Percentiles rank a stretch among this genome's conserved stretches.
phyloP scores from a whole-genome alignment of 2,797 vertebrate species.

The Streptopelia turtur region DNA sequence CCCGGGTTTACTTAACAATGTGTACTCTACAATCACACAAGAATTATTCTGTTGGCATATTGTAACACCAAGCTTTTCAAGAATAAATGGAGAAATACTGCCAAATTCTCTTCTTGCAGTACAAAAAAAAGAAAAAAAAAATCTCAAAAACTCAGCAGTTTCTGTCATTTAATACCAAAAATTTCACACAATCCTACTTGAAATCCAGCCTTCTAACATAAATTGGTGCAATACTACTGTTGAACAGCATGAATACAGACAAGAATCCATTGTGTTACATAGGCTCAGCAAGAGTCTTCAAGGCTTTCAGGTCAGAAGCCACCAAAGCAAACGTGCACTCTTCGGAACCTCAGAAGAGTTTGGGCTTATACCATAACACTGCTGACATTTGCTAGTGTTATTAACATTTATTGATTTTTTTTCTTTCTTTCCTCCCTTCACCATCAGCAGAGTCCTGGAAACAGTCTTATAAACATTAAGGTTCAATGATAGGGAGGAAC shows the following conservation, averaged over 20 bases:
- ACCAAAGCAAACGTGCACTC: fast-evolving
- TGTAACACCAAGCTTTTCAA: not conserved
- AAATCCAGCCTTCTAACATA: not conserved
- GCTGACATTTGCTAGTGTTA: not conserved
- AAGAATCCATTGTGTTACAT: not conserved
- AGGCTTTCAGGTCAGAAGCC: not conserved
- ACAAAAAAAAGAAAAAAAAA: not conserved
- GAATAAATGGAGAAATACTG: not conserved
- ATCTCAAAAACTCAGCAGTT: not conserved
- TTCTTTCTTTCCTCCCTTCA: not conserved
- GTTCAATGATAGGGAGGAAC: not conserved
- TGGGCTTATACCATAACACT: not conserved
- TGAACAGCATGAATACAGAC: not conserved
- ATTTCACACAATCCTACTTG: not conserved
- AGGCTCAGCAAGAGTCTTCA: not conserved
- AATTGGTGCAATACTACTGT: not conserved
- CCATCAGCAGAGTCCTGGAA: not conserved
- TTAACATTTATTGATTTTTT: not conserved
- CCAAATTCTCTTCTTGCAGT: not conserved
- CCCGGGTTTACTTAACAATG: not conserved
- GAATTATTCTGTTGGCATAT: not conserved
- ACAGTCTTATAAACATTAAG: not conserved
- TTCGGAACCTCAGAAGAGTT: not conserved
- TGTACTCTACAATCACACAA: not conserved
- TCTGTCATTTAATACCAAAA: not conserved